A percentile compares a stretch with the other conserved stretches of the same genome.
Conservation (phyloP, 1,140 invertebrate genomes). For the Copidosoma floridanum region DNA sequence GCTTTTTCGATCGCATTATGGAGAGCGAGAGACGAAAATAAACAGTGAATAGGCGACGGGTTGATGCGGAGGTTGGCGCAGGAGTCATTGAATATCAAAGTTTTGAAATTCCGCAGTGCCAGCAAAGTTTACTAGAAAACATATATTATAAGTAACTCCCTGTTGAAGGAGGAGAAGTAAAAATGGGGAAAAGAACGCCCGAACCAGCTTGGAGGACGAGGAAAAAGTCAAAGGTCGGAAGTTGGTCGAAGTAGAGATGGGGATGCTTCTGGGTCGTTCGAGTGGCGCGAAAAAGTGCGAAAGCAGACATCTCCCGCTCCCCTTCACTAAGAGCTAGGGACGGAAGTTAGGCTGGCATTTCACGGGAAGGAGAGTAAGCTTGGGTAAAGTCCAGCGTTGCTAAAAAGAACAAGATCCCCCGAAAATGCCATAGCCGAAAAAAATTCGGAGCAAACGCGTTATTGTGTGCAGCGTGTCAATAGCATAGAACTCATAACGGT, state of each 20-base stretch:
- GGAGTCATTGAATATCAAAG: conserved; percentile 49
- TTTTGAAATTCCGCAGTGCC: conserved; percentile 45
- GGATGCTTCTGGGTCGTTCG: neutral
- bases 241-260: neutral
- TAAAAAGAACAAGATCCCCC: conserved; percentile 16
- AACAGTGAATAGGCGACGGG: conserved; percentile 36
- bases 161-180: neutral
- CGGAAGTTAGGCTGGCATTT: conserved; percentile 16
- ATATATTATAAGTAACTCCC: conserved; percentile 47
- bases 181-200: conserved; percentile 12
- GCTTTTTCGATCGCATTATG: conserved; percentile 32
- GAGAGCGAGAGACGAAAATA: conserved; percentile 11
- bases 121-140: conserved; percentile 46
- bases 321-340: neutral
- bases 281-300: neutral
- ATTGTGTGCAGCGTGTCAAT: too few relatives aligned
- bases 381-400: conserved; percentile 6
- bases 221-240: conserved; percentile 16
- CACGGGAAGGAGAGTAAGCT: conserved; percentile 3
- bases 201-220: neutral
- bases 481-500: too few relatives aligned
- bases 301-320: too few relatives aligned
- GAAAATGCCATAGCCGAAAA: too few relatives aligned
- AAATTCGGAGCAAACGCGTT: too few relatives aligned
- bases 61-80: conserved; percentile 9